Conservation (phyloP, 2,888 invertebrate genomes). For the Epinotia ramella region DNA sequence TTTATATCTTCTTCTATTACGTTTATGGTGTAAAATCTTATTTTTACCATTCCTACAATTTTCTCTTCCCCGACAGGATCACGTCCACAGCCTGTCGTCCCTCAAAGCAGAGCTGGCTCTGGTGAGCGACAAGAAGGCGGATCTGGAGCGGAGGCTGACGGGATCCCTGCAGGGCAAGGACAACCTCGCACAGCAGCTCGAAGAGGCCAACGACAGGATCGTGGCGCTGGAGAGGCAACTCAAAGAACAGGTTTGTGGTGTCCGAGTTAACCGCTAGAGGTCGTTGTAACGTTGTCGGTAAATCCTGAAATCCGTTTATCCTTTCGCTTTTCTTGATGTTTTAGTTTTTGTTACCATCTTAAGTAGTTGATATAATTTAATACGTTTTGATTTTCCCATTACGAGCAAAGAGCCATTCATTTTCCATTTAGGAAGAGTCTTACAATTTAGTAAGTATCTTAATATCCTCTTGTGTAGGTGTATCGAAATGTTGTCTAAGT, state of each 20-base stretch:
- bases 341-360: neutral
- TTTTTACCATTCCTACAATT: too few species aligned
- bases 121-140: conserved; percentile 92
- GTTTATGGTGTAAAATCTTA: too few species aligned
- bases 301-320: neutral
- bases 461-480: too few species aligned
- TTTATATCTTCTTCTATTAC: too few species aligned
- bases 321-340: neutral
- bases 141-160: conserved; percentile 93
- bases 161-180: conserved; percentile 92
- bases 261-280: neutral
- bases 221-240: conserved; percentile 93
- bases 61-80: conserved; percentile 86
- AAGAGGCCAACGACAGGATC: conserved; percentile 96
- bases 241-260: conserved; percentile 79
- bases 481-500: neutral
- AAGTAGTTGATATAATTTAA: neutral
- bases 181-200: conserved; percentile 90
- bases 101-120: conserved; percentile 94
- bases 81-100: conserved; percentile 94
- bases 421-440: too few species aligned
- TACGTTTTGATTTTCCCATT: too few species aligned
- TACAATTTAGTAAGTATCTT: too few species aligned
- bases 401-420: too few species aligned
- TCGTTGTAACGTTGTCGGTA: neutral